Base-by-base conservation (phyloP, 2,888 invertebrate genomes). In the Deilephila porcellus region DNA sequence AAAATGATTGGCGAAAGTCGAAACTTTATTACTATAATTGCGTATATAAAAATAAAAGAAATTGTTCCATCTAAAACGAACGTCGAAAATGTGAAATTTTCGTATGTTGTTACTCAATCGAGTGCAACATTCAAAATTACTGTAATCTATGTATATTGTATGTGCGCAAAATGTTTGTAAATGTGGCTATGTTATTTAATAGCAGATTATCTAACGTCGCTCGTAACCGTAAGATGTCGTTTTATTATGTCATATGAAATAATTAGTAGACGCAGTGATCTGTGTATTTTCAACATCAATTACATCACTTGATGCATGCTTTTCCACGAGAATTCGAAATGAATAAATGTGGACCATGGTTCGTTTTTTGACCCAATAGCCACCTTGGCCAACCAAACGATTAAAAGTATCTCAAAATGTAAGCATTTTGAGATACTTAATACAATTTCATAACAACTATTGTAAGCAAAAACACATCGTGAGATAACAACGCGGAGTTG, bases 1-100 rank as follows among this genome's bases (percentile, higher is more conserved):
- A 67, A 67, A n/a, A 5, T 17, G 25, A 67, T 52, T 6, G 52
- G 67, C 45, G 67, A 67, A 67, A 67, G 67, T 67, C 45, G 45
- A 37, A 17, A 52, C 0, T 25, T 20, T 25, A 67, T 52, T 52
- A 25, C 45, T 52, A 25, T 67, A 67, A 67, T 25, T 67, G 45
- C 45, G n/a, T n/a, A 52, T 25, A 52, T 67, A 67, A 67, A 25
- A 52, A 67, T 67, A 67, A 67, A 52, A 52, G 4, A 25, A 52
- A 52, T 25, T 52, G 25, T 67, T 20, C 11, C 45, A 45, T 52
- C 25, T 52, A 67, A 60, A 25, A 20, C 17, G 20, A 67, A 25
- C 25, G 45, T 19, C 11, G 25, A 20, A 52, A 25, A 52, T 67
- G 20, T 29, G 25, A 67, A 52, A 52, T 67, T 45, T 64, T 14